These are phyloP conservation scores for Heliothis subflexa DNA, from an alignment of 1,140 invertebrate species.

Conservation along the genomic window DNA sequence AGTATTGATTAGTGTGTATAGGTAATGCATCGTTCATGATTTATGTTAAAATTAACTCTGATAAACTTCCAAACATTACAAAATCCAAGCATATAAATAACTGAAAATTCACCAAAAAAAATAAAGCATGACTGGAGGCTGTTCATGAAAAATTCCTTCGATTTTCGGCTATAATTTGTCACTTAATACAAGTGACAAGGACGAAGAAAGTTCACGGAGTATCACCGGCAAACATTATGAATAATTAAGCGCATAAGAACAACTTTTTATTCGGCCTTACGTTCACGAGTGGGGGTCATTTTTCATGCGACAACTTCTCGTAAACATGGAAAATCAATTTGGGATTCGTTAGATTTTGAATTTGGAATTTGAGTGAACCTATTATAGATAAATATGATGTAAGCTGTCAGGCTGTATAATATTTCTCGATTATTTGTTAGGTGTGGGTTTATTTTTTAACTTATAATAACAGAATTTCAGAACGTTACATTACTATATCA, in stretches of 20 bases:
- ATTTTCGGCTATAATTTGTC: slow-evolving; percentile 75
- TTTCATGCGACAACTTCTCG: slow-evolving; percentile 62
- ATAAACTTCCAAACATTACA: not conserved
- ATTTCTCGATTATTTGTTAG: too few relatives aligned
- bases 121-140: slow-evolving; percentile 25
- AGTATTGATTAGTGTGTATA: too few relatives aligned
- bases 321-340: slow-evolving; percentile 66
- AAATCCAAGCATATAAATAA: not conserved
- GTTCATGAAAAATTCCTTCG: slow-evolving; percentile 68
- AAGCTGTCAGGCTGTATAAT: too few relatives aligned
- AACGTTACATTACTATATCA: too few relatives aligned
- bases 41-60: too few relatives aligned
- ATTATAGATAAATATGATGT: slow-evolving; percentile 8
- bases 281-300: slow-evolving; percentile 60
- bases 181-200: slow-evolving; percentile 72
- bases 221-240: slow-evolving; percentile 78
- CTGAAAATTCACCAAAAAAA: slow-evolving; percentile 47
- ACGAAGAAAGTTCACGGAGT: slow-evolving; percentile 63
- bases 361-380: not conserved
- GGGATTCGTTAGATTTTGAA: slow-evolving; percentile 5
- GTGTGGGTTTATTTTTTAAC: not conserved
- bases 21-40: too few relatives aligned
- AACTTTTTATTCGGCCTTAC: slow-evolving; percentile 66
- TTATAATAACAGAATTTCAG: too few relatives aligned
- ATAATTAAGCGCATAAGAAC: slow-evolving; percentile 73